Conservation (phyloP, 2,113 vertebrate species). For the Amblyornis subalaris region DNA sequence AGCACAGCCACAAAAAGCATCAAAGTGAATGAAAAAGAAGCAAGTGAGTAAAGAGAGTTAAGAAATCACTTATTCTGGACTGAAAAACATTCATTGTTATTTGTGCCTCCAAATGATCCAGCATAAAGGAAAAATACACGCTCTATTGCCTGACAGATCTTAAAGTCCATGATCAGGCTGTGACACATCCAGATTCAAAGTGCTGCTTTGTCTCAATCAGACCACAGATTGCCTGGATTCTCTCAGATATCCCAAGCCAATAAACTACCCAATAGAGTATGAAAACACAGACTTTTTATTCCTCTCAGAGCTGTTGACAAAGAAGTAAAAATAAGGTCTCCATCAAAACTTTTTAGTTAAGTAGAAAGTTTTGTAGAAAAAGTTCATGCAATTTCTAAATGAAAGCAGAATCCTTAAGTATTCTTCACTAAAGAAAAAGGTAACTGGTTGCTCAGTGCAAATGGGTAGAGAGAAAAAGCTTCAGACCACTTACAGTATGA, state of each 20-base stretch:
- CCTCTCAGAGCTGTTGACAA: background rate
- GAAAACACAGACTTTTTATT: background rate
- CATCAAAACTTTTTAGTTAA: background rate
- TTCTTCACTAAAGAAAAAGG: rapidly evolving
- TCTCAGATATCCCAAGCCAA: background rate
- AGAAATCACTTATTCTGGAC: background rate
- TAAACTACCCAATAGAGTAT: background rate
- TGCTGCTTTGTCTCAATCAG: background rate
- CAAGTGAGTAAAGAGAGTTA: background rate
- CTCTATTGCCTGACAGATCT: background rate
- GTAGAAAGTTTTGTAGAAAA: background rate
- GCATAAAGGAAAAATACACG: background rate
- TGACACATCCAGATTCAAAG: background rate
- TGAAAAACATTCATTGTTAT: background rate
- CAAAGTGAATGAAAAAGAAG: background rate
- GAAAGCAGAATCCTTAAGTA: background rate
- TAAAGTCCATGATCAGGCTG: background rate
- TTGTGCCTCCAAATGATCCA: background rate
- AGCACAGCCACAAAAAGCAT: background rate
- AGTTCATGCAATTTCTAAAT: background rate
- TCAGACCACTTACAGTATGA: background rate
- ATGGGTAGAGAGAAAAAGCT: background rate
- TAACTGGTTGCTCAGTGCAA: background rate
- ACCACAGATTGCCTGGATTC: background rate
- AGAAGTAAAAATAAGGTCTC: background rate